Percentiles rank a stretch among this genome's conserved stretches.
These are phyloP conservation scores for Bubo blakistoni DNA, from an alignment of 2,113 vertebrate species.

Conservation along the genomic window DNA sequence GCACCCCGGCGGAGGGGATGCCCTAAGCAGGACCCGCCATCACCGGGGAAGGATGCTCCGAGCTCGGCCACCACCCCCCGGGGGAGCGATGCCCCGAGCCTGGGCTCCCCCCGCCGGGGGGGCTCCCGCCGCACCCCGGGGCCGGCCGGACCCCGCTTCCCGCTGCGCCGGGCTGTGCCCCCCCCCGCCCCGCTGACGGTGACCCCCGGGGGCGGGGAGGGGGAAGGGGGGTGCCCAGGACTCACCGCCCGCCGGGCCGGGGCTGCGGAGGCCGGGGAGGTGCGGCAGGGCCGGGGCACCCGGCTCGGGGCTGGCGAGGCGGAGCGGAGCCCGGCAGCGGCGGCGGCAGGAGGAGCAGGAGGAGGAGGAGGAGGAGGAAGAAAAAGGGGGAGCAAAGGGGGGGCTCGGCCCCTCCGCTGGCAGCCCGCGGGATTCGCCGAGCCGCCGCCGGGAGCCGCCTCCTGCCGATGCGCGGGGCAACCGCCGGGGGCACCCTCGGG, in stretches of 20 bases:
- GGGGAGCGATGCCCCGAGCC: not conserved
- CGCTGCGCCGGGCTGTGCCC: not conserved
- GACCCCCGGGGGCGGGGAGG: too few species aligned
- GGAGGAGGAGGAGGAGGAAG: not conserved
- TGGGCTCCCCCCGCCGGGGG: not conserved
- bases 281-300: not conserved
- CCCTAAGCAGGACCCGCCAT: not conserved
- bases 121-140: not conserved
- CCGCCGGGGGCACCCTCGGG: not conserved
- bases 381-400: constrained; percentile 25
- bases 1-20: not conserved
- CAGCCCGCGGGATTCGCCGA: constrained; percentile 10
- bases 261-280: not conserved
- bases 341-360: not conserved
- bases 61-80: not conserved
- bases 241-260: constrained; percentile 4
- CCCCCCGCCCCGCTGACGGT: not conserved
- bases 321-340: constrained; percentile 19
- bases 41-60: not conserved
- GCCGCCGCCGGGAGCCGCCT: not conserved
- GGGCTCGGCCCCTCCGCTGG: not conserved
- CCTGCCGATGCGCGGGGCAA: not conserved
- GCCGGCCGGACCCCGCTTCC: not conserved
- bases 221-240: not conserved
- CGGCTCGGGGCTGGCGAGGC: constrained; percentile 18